phyloP scores from a whole-genome alignment of 2,888 invertebrate genomes.

The Eulithis prunata region DNA sequence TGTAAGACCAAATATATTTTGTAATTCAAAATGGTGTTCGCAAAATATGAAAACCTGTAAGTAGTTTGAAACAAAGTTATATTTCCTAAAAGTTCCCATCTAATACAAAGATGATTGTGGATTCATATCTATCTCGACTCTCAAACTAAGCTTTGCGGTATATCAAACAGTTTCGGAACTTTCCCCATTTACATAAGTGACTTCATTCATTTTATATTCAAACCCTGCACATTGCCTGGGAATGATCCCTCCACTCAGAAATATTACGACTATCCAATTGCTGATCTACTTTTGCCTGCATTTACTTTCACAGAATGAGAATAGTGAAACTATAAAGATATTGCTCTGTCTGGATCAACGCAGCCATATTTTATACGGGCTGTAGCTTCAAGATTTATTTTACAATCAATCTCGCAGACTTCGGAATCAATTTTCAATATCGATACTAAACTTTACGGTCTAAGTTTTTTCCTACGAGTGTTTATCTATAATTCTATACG shows the following conservation, averaged over 20 bases:
- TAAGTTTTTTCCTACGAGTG: too few species aligned
- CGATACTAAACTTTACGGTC: background rate
- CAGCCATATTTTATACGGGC: background rate
- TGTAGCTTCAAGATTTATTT: too few species aligned
- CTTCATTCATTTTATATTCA: conserved; percentile 63
- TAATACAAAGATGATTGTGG: conserved; percentile 33
- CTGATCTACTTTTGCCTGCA: conserved; percentile 26
- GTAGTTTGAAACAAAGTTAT: conserved; percentile 8
- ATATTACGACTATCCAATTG: conserved; percentile 51
- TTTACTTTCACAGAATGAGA: conserved; percentile 21
- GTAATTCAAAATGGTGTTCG: background rate
- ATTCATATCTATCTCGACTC: conserved; percentile 32
- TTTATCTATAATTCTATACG: too few species aligned
- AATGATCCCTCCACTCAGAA: conserved; percentile 56
- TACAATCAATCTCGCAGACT: background rate
- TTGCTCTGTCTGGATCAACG: conserved; percentile 14
- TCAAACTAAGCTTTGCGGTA: conserved; percentile 34
- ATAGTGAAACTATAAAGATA: conserved; percentile 6
- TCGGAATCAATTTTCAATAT: background rate
- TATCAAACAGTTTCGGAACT: conserved; percentile 53
- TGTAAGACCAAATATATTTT: background rate
- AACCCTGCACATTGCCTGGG: conserved; percentile 53
- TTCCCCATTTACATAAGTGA: conserved; percentile 66
- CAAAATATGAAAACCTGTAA: conserved; percentile 4
- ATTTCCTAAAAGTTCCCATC: conserved; percentile 20